A percentile compares a stretch with the other conserved stretches of the same genome.
phyloP scores from a whole-genome alignment of 2,888 invertebrate genomes.

The Aleiodes testaceus region DNA sequence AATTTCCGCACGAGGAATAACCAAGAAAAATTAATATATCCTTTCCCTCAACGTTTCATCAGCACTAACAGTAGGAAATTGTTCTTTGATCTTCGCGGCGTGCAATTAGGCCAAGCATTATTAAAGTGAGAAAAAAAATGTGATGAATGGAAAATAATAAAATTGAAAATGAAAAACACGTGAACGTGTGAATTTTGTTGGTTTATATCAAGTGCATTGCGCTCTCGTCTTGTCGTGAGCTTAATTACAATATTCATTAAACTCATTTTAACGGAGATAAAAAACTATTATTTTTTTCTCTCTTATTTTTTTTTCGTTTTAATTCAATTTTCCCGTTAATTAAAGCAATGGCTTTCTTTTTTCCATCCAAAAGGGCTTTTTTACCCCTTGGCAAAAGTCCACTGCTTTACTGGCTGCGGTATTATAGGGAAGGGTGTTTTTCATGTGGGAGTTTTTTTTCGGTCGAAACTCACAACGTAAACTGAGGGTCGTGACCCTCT shows the following conservation, averaged over 20 bases:
- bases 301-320: conserved; percentile 17
- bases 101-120: conserved; percentile 68
- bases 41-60: not conserved
- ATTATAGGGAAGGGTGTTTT: not conserved
- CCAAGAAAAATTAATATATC: not conserved
- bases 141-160: conserved; percentile 23
- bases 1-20: too few species aligned
- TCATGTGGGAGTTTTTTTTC: conserved; percentile 17
- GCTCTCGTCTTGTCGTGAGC: conserved; percentile 54
- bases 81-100: conserved; percentile 53
- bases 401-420: not conserved
- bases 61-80: not conserved
- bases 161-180: conserved; percentile 11
- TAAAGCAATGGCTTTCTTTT: conserved; percentile 14
- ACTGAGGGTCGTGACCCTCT: conserved; percentile 25
- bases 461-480: not conserved
- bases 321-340: conserved; percentile 29
- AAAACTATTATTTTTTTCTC: conserved; percentile 17
- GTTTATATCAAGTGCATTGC: conserved; percentile 48
- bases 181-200: not conserved
- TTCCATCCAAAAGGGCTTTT: conserved; percentile 19
- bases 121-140: conserved; percentile 42
- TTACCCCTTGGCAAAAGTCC: conserved; percentile 40
- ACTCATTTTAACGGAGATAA: conserved; percentile 8
- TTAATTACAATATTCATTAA: conserved; percentile 35